These are phyloP conservation scores for Limulus polyphemus DNA, from an alignment of 2,888 invertebrate species.

Conservation along the genomic window DNA sequence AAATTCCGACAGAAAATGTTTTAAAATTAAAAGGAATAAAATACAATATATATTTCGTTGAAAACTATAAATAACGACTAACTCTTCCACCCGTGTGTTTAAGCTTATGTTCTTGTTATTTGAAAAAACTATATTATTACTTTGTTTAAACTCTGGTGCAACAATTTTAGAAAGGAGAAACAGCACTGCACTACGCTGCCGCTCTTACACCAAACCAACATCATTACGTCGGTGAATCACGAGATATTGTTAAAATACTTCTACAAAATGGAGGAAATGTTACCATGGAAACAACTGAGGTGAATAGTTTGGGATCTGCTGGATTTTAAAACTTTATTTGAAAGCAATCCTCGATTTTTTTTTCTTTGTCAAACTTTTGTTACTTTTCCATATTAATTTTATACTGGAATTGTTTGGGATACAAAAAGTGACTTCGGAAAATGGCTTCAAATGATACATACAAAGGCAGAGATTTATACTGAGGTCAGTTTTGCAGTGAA, in stretches of 20 bases:
- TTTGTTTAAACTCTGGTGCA: not conserved
- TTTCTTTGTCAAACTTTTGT: not conserved
- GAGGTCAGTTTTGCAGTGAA: too few species aligned
- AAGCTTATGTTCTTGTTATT: too few species aligned
- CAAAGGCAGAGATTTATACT: too few species aligned
- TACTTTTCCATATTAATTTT: not conserved
- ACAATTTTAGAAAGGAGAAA: slow-evolving; percentile 61
- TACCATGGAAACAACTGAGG: slow-evolving; percentile 59
- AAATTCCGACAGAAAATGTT: too few species aligned
- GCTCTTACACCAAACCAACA: slow-evolving; percentile 70
- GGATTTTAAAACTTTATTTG: slow-evolving; percentile 5
- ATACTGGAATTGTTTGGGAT: not conserved
- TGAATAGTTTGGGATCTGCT: slow-evolving; percentile 29
- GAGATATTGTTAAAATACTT: slow-evolving; percentile 73
- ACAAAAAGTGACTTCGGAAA: too few species aligned
- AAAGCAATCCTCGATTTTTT: not conserved
- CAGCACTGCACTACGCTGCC: slow-evolving; percentile 86
- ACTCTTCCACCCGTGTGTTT: too few species aligned
- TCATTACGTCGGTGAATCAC: slow-evolving; percentile 57
- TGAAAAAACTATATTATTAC: not conserved
- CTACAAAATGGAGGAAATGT: slow-evolving; percentile 86
- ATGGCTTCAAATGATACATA: too few species aligned
- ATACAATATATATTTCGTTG: too few species aligned
- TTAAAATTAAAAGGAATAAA: too few species aligned
- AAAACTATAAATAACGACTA: too few species aligned